Conservation (phyloP, 2,113 vertebrate genomes). For the Morone chrysops region DNA sequence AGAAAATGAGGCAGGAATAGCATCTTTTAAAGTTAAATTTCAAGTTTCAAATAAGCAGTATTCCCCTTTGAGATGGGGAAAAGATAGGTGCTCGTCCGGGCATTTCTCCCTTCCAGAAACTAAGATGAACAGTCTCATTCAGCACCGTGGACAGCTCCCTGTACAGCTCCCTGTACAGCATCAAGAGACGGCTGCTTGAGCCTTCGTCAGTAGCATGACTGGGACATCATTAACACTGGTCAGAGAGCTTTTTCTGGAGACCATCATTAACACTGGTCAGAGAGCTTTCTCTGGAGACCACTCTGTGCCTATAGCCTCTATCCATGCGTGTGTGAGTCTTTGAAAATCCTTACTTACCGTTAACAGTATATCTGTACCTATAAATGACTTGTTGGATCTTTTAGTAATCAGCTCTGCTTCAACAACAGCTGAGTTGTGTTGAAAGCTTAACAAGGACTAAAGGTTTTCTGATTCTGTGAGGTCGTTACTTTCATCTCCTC, state of each 20-base stretch:
- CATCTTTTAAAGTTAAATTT: slow-evolving; percentile 63
- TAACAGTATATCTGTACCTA: neutral
- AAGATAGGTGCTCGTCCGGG: slow-evolving; percentile 10
- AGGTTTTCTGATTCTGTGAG: slow-evolving; percentile 7
- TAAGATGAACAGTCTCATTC: slow-evolving; percentile 54
- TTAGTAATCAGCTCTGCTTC: neutral
- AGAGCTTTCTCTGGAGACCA: slow-evolving; percentile 4
- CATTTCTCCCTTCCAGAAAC: slow-evolving; percentile 20
- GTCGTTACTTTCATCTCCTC: slow-evolving; percentile 22
- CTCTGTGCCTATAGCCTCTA: neutral
- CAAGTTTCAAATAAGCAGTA: slow-evolving; percentile 48
- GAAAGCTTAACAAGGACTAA: neutral
- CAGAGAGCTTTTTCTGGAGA: slow-evolving; percentile 9
- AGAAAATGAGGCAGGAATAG: slow-evolving; percentile 1
- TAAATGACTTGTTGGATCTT: neutral
- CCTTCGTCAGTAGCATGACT: slow-evolving; percentile 13
- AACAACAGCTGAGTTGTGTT: neutral
- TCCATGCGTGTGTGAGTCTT: neutral
- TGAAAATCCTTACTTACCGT: neutral
- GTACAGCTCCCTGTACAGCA: slow-evolving; percentile 52
- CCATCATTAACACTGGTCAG: slow-evolving; percentile 31
- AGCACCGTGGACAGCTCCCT: slow-evolving; percentile 66
- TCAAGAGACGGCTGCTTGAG: slow-evolving; percentile 14
- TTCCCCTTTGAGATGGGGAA: slow-evolving; percentile 40
- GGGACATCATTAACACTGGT: slow-evolving; percentile 41